A percentile compares a stretch with the other conserved stretches of the same genome.
These are phyloP conservation scores for Peromyscus leucopus DNA, from an alignment of 2,113 vertebrate genomes.

Conservation along the genomic window DNA sequence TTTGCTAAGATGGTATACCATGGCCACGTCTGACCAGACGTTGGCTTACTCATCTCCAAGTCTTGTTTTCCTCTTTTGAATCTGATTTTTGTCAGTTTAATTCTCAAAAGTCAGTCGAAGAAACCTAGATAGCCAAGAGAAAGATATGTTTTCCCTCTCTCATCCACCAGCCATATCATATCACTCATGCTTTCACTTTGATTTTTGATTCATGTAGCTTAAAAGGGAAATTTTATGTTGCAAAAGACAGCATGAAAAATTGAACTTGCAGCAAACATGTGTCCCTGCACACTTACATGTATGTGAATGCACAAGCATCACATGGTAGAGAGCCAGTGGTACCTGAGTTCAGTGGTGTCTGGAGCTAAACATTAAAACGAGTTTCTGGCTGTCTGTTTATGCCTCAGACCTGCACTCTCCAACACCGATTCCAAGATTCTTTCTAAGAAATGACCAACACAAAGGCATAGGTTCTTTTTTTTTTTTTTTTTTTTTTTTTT, in stretches of 20 bases:
- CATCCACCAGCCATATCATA: not conserved
- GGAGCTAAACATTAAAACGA: not conserved
- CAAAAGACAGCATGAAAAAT: not conserved
- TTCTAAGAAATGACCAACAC: not conserved
- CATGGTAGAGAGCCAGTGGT: not conserved
- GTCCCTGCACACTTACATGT: not conserved
- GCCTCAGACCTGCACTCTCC: not conserved
- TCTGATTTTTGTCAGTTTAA: not conserved
- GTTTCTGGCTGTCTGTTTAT: not conserved
- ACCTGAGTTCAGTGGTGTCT: not conserved
- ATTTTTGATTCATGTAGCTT: constrained; percentile 41
- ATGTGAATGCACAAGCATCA: not conserved
- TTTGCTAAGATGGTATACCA: not conserved
- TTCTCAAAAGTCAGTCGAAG: not conserved
- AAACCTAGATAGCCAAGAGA: not conserved
- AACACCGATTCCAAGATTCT: constrained; percentile 3
- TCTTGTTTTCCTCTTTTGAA: not conserved
- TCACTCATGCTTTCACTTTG: not conserved
- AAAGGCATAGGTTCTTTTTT: not conserved
- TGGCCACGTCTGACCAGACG: not conserved
- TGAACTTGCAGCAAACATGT: not conserved
- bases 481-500: not conserved
- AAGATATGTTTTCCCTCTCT: not conserved
- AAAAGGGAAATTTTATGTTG: not conserved
- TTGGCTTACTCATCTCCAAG: not conserved